Conservation (phyloP, 2,888 invertebrate genomes). For the Augochlorella aurata region DNA sequence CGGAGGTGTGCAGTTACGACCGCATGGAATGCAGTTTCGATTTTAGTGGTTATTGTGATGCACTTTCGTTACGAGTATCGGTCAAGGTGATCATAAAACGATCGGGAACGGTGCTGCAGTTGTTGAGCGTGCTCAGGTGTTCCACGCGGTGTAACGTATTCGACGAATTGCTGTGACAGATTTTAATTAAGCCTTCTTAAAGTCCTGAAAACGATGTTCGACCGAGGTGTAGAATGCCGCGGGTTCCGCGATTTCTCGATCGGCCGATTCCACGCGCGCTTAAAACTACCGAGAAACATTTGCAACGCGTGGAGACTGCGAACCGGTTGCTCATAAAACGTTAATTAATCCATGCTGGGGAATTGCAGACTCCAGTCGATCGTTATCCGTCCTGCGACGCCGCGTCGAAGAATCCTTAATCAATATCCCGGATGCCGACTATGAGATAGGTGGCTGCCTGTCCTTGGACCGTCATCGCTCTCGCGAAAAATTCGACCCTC, state of each 20-base stretch:
- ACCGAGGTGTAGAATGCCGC: neutral
- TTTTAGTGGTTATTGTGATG: neutral
- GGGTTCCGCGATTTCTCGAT: neutral
- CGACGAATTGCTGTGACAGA: neutral
- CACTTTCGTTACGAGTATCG: neutral
- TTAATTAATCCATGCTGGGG: slow-evolving; percentile 70
- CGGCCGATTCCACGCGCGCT: neutral
- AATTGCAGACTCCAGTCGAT: slow-evolving; percentile 66
- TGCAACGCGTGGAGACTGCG: slow-evolving; percentile 9
- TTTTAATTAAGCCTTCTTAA: neutral
- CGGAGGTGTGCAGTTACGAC: neutral
- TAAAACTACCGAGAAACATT: slow-evolving; percentile 16
- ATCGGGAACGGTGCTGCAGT: neutral
- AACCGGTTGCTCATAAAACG: slow-evolving; percentile 62
- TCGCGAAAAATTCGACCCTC: neutral
- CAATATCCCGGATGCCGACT: slow-evolving; percentile 58
- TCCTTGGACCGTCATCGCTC: neutral
- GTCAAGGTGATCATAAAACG: neutral
- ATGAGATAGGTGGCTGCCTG: neutral
- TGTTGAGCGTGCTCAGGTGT: neutral
- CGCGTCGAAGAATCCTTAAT: slow-evolving; percentile 62
- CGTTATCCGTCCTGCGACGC: slow-evolving; percentile 65
- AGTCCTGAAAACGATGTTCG: neutral
- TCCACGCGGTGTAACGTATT: neutral
- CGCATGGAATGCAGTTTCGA: neutral